Percentiles rank a stretch among this genome's conserved stretches.
Evolutionary conservation across 1,140 invertebrate genomes (phyloP).

Genomic region (Marisa cornuarietis): DNA sequence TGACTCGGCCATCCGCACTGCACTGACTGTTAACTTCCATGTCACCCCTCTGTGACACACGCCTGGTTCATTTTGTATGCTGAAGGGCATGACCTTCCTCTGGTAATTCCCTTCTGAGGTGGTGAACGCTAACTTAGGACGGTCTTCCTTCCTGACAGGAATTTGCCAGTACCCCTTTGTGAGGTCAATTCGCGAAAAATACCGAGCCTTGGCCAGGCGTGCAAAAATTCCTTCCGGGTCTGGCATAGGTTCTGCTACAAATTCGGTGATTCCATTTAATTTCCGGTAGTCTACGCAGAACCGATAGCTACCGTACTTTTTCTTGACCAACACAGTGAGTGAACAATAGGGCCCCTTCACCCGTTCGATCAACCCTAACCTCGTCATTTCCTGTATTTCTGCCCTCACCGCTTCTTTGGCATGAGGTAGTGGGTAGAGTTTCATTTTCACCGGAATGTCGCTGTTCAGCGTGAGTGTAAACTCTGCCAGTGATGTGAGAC

Average conservation of each 20-base stretch:
- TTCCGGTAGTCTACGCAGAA: conserved; percentile 68
- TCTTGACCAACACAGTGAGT: conserved; percentile 68
- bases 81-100: conserved; percentile 41
- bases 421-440: conserved; percentile 57
- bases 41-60: conserved; percentile 30
- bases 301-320: conserved; percentile 64
- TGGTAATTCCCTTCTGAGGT: conserved; percentile 29
- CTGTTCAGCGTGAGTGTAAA: conserved; percentile 23
- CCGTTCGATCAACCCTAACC: conserved; percentile 58
- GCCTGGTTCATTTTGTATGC: conserved; percentile 34
- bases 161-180: conserved; percentile 43
- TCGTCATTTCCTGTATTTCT: conserved; percentile 60
- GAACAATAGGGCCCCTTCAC: conserved; percentile 67
- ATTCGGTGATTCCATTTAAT: conserved; percentile 33
- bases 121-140: conserved; percentile 28
- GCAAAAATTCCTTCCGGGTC: conserved; percentile 39
- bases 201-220: conserved; percentile 11
- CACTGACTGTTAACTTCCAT: conserved; percentile 34
- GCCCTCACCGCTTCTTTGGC: conserved; percentile 54
- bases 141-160: conserved; percentile 9
- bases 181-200: conserved; percentile 29
- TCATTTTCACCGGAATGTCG: conserved; percentile 28
- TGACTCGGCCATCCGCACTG: no score
- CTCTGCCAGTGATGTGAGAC: no score
- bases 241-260: conserved; percentile 47